Conservation (phyloP, 1,140 invertebrate species). For the Chrysomallon squamiferum region DNA sequence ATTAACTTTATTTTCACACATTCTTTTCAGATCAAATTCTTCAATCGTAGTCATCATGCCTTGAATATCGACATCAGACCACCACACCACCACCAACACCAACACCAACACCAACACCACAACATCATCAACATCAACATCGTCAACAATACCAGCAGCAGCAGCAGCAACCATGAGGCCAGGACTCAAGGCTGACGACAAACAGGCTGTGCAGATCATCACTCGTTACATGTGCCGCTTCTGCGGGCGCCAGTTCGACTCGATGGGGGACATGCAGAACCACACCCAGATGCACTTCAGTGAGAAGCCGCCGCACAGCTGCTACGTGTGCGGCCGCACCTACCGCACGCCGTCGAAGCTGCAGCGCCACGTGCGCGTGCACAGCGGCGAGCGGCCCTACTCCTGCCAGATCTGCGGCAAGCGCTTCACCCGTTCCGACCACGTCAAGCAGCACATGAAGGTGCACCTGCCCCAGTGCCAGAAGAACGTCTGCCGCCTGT, state of each 20-base stretch:
- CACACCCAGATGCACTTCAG: slow-evolving; percentile 41
- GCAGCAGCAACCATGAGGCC: background rate
- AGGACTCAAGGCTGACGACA: background rate
- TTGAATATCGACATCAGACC: no score
- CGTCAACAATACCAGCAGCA: no score
- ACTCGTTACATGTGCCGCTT: slow-evolving; percentile 49
- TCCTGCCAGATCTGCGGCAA: slow-evolving; percentile 82
- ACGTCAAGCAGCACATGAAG: slow-evolving; percentile 54
- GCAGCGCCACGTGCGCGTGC: slow-evolving; percentile 84
- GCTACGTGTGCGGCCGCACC: slow-evolving; percentile 82
- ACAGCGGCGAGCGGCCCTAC: slow-evolving; percentile 94
- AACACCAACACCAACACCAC: no score
- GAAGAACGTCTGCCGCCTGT: slow-evolving; percentile 33
- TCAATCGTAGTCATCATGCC: no score
- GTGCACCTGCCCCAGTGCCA: slow-evolving; percentile 45
- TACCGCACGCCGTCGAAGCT: slow-evolving; percentile 93
- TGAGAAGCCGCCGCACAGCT: slow-evolving; percentile 71
- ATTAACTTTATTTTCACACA: no score
- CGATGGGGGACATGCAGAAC: slow-evolving; percentile 42
- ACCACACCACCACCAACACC: no score
- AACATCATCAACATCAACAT: no score
- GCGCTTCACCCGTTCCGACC: slow-evolving; percentile 84
- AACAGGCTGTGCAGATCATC: slow-evolving; percentile 30
- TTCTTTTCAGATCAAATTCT: no score
- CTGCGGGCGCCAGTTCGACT: slow-evolving; percentile 50